Evolutionary conservation across 2,797 vertebrate species (phyloP).

Genomic region (Paramormyrops hopkinsi): DNA sequence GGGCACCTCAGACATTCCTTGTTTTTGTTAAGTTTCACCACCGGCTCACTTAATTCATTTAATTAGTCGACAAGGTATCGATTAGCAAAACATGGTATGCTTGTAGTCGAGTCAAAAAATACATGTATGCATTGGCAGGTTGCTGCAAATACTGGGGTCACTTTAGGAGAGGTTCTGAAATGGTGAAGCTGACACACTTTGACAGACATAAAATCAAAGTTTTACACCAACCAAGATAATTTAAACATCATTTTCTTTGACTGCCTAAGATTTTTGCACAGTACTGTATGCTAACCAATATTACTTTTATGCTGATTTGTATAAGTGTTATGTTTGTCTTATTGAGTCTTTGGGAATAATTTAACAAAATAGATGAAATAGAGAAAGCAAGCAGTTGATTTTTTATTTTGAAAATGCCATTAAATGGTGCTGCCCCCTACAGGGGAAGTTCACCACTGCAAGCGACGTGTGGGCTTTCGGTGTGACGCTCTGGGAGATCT

Average conservation of each 20-base stretch:
- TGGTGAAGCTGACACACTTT: background rate
- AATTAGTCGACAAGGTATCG: background rate
- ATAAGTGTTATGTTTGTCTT: background rate
- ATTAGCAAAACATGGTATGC: background rate
- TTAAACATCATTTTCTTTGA: background rate
- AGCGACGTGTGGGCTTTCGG: conserved; percentile 58
- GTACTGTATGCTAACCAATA: background rate
- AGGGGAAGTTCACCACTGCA: conserved; percentile 53
- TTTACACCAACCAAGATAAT: background rate
- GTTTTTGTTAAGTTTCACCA: background rate
- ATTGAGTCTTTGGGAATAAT: background rate
- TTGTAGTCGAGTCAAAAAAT: background rate
- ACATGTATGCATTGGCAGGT: background rate
- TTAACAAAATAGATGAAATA: background rate
- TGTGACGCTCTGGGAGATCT: conserved; percentile 42
- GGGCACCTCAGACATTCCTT: background rate
- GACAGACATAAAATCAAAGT: background rate
- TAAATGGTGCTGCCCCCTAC: background rate
- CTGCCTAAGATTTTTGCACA: background rate
- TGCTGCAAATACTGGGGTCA: background rate
- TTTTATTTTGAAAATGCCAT: background rate
- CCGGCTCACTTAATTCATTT: background rate
- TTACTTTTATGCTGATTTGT: background rate
- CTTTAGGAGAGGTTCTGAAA: background rate
- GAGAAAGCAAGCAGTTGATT: background rate